These are phyloP conservation scores for Andrena flavipes DNA, from an alignment of 2,888 invertebrate genomes.

Conservation along the genomic window DNA sequence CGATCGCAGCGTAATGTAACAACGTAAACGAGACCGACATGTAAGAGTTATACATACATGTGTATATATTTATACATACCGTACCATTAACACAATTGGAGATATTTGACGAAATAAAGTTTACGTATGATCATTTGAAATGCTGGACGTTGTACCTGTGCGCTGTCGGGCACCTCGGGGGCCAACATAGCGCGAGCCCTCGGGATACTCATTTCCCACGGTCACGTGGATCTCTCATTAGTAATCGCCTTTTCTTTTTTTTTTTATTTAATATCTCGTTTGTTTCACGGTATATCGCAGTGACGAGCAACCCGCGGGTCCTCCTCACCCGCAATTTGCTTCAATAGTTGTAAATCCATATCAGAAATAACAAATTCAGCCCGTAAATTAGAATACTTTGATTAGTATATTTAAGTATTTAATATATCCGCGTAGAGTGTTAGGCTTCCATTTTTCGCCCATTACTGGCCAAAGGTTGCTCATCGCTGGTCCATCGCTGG, in stretches of 20 bases:
- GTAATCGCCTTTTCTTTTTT: not conserved
- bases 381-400: too few relatives aligned
- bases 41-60: slow-evolving; percentile 69
- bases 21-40: slow-evolving; percentile 40
- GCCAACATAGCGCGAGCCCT: not conserved
- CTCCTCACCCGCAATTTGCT: too few relatives aligned
- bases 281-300: not conserved
- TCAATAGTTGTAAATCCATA: too few relatives aligned
- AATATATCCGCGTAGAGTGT: too few relatives aligned
- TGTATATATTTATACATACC: slow-evolving; percentile 76
- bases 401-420: too few relatives aligned
- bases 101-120: slow-evolving; percentile 73
- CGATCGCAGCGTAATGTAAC: slow-evolving; percentile 60
- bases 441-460: too few relatives aligned
- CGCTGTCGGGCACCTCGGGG: slow-evolving; percentile 48
- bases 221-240: slow-evolving; percentile 6
- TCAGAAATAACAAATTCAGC: too few relatives aligned
- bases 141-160: slow-evolving; percentile 65
- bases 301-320: too few relatives aligned
- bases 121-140: slow-evolving; percentile 73
- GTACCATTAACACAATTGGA: slow-evolving; percentile 62
- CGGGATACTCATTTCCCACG: not conserved
- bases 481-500: not conserved
- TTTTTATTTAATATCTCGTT: not conserved
- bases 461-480: too few relatives aligned